A percentile compares a stretch with the other conserved stretches of the same genome.
Conservation (phyloP, 2,797 vertebrate genomes). For the Natrix natrix region DNA sequence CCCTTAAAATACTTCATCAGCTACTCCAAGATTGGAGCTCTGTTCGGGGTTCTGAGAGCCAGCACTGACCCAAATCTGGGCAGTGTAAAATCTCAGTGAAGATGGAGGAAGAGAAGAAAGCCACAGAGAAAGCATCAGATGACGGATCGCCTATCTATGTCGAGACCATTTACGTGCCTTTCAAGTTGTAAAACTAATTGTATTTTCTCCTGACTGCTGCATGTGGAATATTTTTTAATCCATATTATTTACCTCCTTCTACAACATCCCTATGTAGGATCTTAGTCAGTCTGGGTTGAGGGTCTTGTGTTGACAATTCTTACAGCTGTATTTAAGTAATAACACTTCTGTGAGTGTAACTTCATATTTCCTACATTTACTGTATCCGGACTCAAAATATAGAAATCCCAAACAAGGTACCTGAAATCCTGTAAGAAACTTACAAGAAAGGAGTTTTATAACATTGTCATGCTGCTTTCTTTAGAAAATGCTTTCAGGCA, state of each 20-base stretch:
- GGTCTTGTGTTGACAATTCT: background rate
- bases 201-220: background rate
- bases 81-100: too few species aligned
- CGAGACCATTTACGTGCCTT: too few species aligned
- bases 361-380: background rate
- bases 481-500: background rate
- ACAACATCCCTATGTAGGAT: background rate
- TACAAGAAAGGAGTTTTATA: background rate
- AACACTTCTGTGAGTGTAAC: background rate
- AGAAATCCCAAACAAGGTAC: background rate
- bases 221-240: background rate
- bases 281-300: background rate
- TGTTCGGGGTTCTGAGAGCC: too few species aligned
- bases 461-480: background rate
- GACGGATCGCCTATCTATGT: too few species aligned
- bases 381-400: background rate
- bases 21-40: too few species aligned
- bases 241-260: background rate
- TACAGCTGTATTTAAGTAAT: background rate
- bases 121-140: too few species aligned
- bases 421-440: constrained; percentile 25
- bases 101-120: too few species aligned
- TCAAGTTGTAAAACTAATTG: background rate
- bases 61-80: too few species aligned
- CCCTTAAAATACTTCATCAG: too few species aligned